Percentiles rank a stretch among this genome's conserved stretches.
phyloP scores from a whole-genome alignment of 2,888 invertebrate genomes.

The Dorcus hopei region DNA sequence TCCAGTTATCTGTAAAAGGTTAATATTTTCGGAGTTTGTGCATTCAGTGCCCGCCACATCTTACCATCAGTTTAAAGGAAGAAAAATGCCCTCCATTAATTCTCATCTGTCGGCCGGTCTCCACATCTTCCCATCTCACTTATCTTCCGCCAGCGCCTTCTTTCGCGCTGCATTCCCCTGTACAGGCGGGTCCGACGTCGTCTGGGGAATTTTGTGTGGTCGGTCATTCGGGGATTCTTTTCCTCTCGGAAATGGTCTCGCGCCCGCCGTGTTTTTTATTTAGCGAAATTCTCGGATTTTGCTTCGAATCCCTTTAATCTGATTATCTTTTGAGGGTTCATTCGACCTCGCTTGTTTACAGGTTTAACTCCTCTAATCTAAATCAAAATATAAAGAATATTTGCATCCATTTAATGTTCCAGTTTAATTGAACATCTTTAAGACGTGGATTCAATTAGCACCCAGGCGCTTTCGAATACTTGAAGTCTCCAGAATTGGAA shows the following conservation, averaged over 20 bases:
- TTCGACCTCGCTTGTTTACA: neutral
- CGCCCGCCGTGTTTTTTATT: neutral
- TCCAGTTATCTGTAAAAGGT: constrained; percentile 10
- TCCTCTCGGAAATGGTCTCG: neutral
- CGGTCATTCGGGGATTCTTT: neutral
- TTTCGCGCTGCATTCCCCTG: no score
- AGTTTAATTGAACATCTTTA: no score
- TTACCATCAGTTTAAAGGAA: constrained; percentile 47
- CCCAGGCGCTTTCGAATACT: no score
- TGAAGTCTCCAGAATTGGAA: no score
- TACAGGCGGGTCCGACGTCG: neutral
- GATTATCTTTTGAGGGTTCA: neutral
- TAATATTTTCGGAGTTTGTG: constrained; percentile 19
- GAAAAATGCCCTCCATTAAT: constrained; percentile 48
- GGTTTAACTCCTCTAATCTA: no score
- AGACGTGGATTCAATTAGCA: no score
- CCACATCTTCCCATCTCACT: no score
- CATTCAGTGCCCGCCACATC: constrained; percentile 41
- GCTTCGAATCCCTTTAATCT: neutral
- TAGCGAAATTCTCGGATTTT: neutral
- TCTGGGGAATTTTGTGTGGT: neutral
- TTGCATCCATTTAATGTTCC: no score
- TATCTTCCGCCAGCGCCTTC: neutral
- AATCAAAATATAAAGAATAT: no score
- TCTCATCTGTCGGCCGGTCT: constrained; percentile 41